A percentile compares a stretch with the other conserved stretches of the same genome.
Evolutionary conservation across 2,113 vertebrate species (phyloP).

Genomic region (Macrotis lagotis): DNA sequence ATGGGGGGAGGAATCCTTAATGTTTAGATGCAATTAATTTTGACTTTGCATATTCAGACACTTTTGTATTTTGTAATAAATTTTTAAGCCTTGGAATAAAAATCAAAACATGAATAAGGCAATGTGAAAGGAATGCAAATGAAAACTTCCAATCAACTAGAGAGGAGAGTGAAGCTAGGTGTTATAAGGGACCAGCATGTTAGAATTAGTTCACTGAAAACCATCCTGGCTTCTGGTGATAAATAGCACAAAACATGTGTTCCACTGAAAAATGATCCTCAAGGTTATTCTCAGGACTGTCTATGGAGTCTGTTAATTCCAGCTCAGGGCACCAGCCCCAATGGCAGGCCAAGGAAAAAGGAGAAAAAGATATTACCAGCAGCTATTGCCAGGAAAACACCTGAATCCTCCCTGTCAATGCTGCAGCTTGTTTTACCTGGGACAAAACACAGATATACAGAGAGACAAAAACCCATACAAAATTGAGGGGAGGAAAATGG

Average conservation of each 20-base stretch:
- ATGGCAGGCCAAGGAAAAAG: not conserved
- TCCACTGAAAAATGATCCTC: not conserved
- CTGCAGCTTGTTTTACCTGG: not conserved
- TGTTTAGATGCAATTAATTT: constrained; percentile 70
- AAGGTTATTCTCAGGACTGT: not conserved
- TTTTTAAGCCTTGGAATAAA: constrained; percentile 50
- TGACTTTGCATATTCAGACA: constrained; percentile 56
- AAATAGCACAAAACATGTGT: not conserved
- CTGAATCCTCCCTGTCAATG: not conserved
- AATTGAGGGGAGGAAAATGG: not conserved
- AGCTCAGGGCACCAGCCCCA: not conserved
- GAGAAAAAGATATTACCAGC: not conserved
- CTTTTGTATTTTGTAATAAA: constrained; percentile 40
- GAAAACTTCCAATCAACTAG: constrained; percentile 1
- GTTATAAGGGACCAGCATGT: not conserved
- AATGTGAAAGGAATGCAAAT: constrained; percentile 32
- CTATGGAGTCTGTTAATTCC: not conserved
- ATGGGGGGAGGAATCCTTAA: constrained; percentile 28
- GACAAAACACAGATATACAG: not conserved
- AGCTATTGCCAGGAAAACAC: not conserved
- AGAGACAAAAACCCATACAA: not conserved
- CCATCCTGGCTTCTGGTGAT: not conserved
- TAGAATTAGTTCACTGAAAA: not conserved
- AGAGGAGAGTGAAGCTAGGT: constrained; percentile 3
- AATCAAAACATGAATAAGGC: constrained; percentile 24